Conservation (phyloP, 2,888 invertebrate genomes). For the Pemphredon lugubris region DNA sequence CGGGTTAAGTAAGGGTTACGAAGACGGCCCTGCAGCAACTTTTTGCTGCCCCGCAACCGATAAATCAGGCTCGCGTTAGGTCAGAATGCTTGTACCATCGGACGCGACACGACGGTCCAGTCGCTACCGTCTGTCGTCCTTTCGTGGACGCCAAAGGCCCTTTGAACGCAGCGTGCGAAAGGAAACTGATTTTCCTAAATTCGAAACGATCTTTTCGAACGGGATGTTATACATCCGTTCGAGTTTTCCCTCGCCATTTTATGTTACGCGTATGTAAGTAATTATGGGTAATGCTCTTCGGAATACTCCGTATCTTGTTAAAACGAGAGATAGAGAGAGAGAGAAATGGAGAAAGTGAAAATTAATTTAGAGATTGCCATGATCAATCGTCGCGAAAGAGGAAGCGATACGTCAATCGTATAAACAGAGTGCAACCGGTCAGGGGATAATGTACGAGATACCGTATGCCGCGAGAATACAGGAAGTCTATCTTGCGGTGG, state of each 20-base stretch:
- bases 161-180: too few species aligned
- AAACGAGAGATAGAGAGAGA: too few species aligned
- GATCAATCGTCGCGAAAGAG: conserved; percentile 13
- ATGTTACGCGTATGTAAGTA: too few species aligned
- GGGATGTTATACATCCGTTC: too few species aligned
- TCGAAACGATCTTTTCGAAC: too few species aligned
- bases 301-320: too few species aligned
- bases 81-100: conserved; percentile 24
- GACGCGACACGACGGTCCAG: too few species aligned
- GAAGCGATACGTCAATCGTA: conserved; percentile 53
- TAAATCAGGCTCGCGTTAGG: conserved; percentile 65
- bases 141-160: too few species aligned
- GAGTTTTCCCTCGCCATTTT: too few species aligned
- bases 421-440: conserved; percentile 45
- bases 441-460: conserved; percentile 1
- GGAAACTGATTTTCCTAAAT: too few species aligned
- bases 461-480: conserved; percentile 33
- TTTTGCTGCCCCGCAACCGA: conserved; percentile 57
- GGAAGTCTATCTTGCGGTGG: conserved; percentile 50
- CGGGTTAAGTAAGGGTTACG: conserved; percentile 72
- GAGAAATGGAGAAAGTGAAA: neutral
- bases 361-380: neutral
- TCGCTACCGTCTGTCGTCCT: conserved; percentile 32
- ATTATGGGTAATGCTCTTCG: too few species aligned
- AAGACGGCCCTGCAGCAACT: conserved; percentile 21